phyloP scores from a whole-genome alignment of 2,797 vertebrate species.

The Trichosurus vulpecula region DNA sequence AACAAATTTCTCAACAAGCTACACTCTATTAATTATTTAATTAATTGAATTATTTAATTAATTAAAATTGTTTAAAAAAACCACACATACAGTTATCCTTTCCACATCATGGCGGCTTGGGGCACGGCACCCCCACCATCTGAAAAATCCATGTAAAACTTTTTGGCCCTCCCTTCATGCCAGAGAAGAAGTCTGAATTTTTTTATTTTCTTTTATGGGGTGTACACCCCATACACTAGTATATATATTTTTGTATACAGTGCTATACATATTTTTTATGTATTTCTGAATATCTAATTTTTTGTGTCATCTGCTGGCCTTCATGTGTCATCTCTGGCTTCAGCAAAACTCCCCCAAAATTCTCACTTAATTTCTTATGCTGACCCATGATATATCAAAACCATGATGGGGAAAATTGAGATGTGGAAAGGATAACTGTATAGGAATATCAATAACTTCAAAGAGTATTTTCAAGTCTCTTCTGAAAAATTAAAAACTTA shows the following conservation, averaged over 20 bases:
- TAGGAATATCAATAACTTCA: neutral
- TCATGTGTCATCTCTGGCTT: neutral
- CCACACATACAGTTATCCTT: neutral
- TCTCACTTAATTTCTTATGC: neutral
- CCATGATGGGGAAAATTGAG: neutral
- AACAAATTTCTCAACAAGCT: neutral
- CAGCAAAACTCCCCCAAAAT: neutral
- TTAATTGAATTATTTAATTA: no score
- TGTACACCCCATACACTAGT: no score
- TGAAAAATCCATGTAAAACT: neutral
- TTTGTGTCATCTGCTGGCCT: neutral
- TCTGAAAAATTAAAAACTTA: neutral
- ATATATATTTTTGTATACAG: no score
- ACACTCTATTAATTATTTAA: accelerated
- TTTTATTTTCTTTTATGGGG: neutral
- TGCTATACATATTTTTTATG: neutral
- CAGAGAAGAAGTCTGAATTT: neutral
- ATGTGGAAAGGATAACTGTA: neutral
- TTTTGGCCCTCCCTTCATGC: neutral
- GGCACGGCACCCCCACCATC: neutral
- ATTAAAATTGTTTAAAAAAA: neutral
- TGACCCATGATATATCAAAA: neutral
- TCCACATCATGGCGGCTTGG: no score
- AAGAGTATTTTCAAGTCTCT: constrained; percentile 11
- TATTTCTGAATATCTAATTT: neutral